These are phyloP conservation scores for Ptychodera flava DNA, from an alignment of 35 echinoderm and acorn worm species.

Conservation along the genomic window DNA sequence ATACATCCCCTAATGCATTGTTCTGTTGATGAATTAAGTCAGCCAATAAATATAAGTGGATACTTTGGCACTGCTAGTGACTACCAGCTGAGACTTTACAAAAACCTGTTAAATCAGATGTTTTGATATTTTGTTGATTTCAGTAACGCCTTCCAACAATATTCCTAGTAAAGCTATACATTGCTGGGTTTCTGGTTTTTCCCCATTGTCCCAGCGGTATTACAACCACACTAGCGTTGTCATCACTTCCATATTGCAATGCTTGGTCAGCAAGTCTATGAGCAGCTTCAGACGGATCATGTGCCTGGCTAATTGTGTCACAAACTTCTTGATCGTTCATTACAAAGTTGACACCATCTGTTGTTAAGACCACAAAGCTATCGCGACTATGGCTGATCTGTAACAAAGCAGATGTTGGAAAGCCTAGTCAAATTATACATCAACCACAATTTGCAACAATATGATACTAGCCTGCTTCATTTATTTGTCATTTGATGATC, in stretches of 20 bases:
- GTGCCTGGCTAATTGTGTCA: slow-evolving; percentile 54
- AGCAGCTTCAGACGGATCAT: slow-evolving; percentile 60
- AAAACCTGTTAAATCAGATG: no score
- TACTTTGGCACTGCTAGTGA: no score
- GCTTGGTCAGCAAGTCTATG: slow-evolving; percentile 76
- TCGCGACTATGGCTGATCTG: slow-evolving; percentile 84
- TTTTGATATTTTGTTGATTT: no score
- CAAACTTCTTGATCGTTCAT: slow-evolving; percentile 96
- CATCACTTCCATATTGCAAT: slow-evolving; percentile 92
- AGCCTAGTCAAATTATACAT: no score
- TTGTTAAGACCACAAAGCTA: slow-evolving; percentile 73
- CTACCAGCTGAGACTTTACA: no score
- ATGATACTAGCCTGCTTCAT: no score
- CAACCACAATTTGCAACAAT: no score
- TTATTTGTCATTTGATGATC: no score
- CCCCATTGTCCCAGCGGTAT: slow-evolving; percentile 87
- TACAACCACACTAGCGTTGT: slow-evolving; percentile 79
- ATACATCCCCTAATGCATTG: no score
- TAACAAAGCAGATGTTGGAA: no score
- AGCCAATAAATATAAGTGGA: no score
- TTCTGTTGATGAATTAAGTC: no score
- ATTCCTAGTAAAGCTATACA: background rate
- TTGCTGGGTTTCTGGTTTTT: background rate
- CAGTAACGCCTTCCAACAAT: background rate
- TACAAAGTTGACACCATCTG: slow-evolving; percentile 80